Evolutionary conservation across 2,113 vertebrate genomes (phyloP).

Genomic region (Protobothrops mucrosquamatus): DNA sequence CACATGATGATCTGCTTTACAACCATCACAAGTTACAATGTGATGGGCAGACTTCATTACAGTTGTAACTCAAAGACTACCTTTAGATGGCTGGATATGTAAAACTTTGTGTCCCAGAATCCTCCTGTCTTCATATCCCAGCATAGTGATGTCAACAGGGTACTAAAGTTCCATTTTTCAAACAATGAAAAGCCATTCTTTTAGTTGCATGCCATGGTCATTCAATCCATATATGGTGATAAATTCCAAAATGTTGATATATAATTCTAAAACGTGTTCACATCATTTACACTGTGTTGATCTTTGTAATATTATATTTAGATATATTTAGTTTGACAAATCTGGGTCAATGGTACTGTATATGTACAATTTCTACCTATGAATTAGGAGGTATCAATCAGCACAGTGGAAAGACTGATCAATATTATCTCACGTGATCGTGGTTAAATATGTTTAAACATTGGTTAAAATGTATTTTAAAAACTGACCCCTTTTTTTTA

Average conservation of each 20-base stretch:
- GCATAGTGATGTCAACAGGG: not conserved
- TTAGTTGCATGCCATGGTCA: not conserved
- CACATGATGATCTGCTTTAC: not conserved
- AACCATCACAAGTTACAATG: not conserved
- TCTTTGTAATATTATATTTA: not conserved
- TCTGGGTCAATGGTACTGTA: not conserved
- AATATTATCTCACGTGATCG: not conserved
- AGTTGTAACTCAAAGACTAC: not conserved
- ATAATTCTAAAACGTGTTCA: not conserved
- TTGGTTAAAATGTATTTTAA: not conserved
- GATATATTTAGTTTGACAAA: not conserved
- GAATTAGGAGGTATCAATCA: not conserved
- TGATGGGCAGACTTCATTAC: not conserved
- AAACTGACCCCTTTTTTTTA: not conserved
- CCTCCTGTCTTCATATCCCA: not conserved
- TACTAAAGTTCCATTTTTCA: not conserved
- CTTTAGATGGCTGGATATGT: not conserved
- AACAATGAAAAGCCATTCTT: not conserved
- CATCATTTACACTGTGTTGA: not conserved
- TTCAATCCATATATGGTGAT: not conserved
- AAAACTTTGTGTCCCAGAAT: not conserved
- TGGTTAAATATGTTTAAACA: not conserved
- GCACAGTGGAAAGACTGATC: not conserved
- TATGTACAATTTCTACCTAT: not conserved
- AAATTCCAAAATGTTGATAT: not conserved